These are phyloP conservation scores for Melanostigma gelatinosum DNA, from an alignment of 2,113 vertebrate genomes.

Conservation along the genomic window DNA sequence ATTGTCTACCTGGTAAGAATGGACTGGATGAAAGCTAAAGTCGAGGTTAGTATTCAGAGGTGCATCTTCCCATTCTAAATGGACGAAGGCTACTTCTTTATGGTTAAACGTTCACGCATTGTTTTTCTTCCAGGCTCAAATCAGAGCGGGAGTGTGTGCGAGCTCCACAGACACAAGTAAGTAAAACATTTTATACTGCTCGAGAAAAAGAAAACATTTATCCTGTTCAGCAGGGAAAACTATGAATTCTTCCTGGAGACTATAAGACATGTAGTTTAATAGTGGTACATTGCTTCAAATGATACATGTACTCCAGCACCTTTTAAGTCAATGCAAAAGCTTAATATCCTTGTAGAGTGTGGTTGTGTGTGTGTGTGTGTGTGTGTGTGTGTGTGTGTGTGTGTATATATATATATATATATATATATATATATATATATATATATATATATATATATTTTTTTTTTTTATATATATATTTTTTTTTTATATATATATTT, in stretches of 20 bases:
- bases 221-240: neutral
- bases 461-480: no score
- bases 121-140: constrained; percentile 72
- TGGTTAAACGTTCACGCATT: neutral
- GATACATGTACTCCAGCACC: neutral
- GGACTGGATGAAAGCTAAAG: constrained; percentile 86
- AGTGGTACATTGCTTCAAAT: neutral
- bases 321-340: neutral
- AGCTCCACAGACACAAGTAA: constrained; percentile 60
- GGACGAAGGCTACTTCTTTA: neutral
- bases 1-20: constrained; percentile 78
- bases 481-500: no score
- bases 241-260: neutral
- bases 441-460: no score
- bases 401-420: neutral
- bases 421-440: no score
- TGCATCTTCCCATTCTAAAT: neutral
- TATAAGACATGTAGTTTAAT: neutral
- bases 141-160: constrained; percentile 70
- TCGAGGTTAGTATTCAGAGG: constrained; percentile 80
- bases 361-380: neutral
- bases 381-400: no score
- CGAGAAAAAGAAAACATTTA: neutral
- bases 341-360: neutral
- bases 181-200: neutral